These are phyloP conservation scores for Helarctos malayanus DNA, from an alignment of 2,797 vertebrate species.

Conservation along the genomic window DNA sequence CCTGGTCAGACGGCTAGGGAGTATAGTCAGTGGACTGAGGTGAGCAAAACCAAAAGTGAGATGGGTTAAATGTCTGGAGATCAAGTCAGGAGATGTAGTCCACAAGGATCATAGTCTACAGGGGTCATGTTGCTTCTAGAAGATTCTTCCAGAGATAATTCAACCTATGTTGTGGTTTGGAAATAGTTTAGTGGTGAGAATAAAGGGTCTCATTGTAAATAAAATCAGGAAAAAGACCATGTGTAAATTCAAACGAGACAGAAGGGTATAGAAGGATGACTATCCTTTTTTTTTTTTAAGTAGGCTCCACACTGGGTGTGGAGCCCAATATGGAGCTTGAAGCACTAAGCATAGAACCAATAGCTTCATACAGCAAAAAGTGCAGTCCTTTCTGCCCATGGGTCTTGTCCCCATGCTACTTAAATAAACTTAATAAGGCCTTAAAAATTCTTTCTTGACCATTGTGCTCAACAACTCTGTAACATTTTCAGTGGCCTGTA, in stretches of 20 bases:
- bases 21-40: background rate
- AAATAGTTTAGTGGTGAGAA: background rate
- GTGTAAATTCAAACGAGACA: background rate
- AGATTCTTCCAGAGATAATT: background rate
- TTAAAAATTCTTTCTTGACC: background rate
- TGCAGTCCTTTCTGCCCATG: background rate
- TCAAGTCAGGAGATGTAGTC: background rate
- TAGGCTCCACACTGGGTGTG: too few relatives aligned
- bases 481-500: background rate
- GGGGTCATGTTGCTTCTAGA: background rate
- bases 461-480: background rate
- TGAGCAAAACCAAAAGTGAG: background rate
- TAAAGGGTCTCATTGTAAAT: background rate
- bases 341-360: background rate
- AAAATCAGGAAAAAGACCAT: constrained; percentile 11
- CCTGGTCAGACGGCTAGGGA: background rate
- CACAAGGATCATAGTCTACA: background rate
- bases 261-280: background rate
- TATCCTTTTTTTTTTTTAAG: background rate
- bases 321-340: too few relatives aligned
- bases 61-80: background rate
- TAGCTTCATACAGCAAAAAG: too few relatives aligned
- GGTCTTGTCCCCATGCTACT: background rate
- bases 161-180: background rate
- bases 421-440: background rate